phyloP scores from a whole-genome alignment of 2,888 invertebrate species.

The Cataglyphis rosenhaueri region DNA sequence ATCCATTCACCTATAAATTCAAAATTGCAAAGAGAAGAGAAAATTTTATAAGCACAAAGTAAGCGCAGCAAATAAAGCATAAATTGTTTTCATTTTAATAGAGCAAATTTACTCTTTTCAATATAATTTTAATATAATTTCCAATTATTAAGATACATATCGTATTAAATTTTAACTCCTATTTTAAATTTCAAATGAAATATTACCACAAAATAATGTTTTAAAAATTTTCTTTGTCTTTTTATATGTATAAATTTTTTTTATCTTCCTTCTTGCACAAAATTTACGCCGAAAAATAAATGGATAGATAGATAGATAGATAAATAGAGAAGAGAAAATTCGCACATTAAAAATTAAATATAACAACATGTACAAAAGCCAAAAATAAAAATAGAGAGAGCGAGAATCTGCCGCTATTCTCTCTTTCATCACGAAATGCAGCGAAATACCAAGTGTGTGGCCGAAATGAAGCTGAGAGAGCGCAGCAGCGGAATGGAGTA shows the following conservation, averaged over 20 bases:
- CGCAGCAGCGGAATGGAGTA: conserved; percentile 25
- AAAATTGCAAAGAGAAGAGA: background rate
- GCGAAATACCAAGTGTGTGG: background rate
- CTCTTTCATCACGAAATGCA: conserved; percentile 18
- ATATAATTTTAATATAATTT: background rate
- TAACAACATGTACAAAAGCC: conserved; percentile 18
- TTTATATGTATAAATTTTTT: background rate
- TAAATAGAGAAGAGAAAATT: background rate
- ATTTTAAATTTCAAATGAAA: conserved; percentile 1
- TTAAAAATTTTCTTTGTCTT: background rate
- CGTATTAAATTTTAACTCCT: background rate
- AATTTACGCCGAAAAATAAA: background rate
- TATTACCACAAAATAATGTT: background rate
- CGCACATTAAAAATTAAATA: conserved; percentile 43
- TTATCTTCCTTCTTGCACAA: background rate
- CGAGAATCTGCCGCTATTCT: background rate
- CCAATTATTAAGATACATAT: background rate
- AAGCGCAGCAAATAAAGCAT: background rate
- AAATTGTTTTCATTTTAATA: background rate
- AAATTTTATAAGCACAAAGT: background rate
- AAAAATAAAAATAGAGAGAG: background rate
- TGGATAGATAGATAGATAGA: no score
- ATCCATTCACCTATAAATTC: background rate
- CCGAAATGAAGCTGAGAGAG: conserved; percentile 7
- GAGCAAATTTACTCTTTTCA: background rate